These are phyloP conservation scores for Kryptolebias ocellatus DNA, from an alignment of 2,797 vertebrate species.

Conservation along the genomic window DNA sequence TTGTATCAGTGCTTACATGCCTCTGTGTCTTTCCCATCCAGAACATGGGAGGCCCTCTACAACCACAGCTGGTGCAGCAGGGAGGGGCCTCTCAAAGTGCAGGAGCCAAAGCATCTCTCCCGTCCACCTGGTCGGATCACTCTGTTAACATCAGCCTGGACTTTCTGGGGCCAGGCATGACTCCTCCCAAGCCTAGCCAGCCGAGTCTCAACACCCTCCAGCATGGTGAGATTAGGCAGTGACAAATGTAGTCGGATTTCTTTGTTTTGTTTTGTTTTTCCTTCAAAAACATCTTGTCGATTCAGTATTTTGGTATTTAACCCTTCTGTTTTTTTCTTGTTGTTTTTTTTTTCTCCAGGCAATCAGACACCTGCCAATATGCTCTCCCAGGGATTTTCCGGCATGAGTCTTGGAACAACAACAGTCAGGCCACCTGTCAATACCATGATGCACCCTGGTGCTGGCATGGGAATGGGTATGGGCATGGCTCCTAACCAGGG, in stretches of 20 bases:
- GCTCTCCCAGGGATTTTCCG: constrained; percentile 90
- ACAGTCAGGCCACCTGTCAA: constrained; percentile 79
- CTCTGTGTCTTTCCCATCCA: constrained; percentile 79
- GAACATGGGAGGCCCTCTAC: constrained; percentile 83
- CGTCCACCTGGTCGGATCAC: constrained; percentile 95
- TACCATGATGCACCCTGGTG: constrained; percentile 84
- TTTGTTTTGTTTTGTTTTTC: background rate
- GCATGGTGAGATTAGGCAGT: constrained; percentile 82
- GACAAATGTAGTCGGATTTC: background rate
- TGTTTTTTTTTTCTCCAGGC: constrained; percentile 76
- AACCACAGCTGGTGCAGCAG: constrained; percentile 85
- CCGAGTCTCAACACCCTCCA: constrained; percentile 95
- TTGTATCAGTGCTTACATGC: background rate
- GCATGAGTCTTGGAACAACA: constrained; percentile 86
- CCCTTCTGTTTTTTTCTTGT: constrained; percentile 10
- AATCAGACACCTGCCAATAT: constrained; percentile 86
- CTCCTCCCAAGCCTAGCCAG: constrained; percentile 91
- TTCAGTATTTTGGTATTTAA: constrained; percentile 4
- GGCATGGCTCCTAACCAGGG: constrained; percentile 71
- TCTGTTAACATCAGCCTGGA: constrained; percentile 98
- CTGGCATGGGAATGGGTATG: constrained; percentile 84
- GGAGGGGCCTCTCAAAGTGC: constrained; percentile 84
- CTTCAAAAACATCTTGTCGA: background rate
- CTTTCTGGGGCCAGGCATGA: constrained; percentile 92
- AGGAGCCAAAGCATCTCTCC: constrained; percentile 86